These are phyloP conservation scores for Drosophila micromelanica DNA, from an alignment of 1,140 invertebrate species.

Conservation along the genomic window DNA sequence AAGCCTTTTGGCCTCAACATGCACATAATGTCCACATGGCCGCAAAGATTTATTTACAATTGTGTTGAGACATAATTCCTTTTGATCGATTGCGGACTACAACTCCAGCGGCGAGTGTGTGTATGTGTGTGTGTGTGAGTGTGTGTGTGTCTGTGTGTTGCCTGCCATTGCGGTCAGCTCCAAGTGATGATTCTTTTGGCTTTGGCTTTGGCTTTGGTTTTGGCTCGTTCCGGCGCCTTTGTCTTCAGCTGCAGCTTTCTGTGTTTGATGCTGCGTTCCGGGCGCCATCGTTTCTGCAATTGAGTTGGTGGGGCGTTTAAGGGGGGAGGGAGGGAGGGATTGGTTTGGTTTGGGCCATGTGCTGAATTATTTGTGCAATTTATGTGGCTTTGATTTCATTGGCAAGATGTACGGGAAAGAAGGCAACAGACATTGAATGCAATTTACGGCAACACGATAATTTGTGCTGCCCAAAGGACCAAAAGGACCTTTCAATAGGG, in stretches of 20 bases:
- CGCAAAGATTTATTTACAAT: constrained; percentile 82
- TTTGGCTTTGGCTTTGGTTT: constrained; percentile 32
- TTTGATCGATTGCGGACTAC: constrained; percentile 73
- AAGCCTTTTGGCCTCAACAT: constrained; percentile 51
- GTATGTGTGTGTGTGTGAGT: not conserved
- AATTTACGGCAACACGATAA: constrained; percentile 76
- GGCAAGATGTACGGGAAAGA: constrained; percentile 49
- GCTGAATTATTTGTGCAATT: constrained; percentile 77
- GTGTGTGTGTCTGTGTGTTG: constrained; percentile 6
- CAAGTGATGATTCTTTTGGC: constrained; percentile 77
- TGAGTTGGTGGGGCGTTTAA: not conserved
- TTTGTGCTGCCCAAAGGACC: constrained; percentile 42
- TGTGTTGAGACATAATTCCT: constrained; percentile 82
- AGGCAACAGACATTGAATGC: constrained; percentile 26
- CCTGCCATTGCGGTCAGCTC: constrained; percentile 62
- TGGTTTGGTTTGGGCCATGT: constrained; percentile 3
- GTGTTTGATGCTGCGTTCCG: constrained; percentile 22
- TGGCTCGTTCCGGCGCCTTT: constrained; percentile 32
- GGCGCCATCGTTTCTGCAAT: constrained; percentile 40
- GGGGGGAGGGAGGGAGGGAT: not conserved
- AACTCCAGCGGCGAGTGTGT: constrained; percentile 2
- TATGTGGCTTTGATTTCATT: constrained; percentile 81
- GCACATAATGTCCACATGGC: constrained; percentile 78
- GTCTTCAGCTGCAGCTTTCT: constrained; percentile 40
- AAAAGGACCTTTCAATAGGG: no score